Evolutionary conservation across 2,797 vertebrate genomes (phyloP), one percentile per base, ranked within the genome.

Genomic region (Pogonophryne albipinna): DNA sequence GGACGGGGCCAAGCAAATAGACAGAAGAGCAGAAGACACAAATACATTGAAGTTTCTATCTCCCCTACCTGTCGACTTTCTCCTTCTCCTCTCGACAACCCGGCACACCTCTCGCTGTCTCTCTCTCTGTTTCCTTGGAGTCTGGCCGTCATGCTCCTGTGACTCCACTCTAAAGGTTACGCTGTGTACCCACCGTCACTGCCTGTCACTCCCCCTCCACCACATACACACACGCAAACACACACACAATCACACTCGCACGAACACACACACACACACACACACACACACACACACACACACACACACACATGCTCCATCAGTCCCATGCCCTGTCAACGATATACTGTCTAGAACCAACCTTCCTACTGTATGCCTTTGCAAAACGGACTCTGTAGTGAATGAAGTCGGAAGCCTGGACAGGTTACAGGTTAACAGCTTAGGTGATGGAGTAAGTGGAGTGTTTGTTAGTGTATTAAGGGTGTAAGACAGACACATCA

Each of bases 71-170:
- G 90, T 92, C 83, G 76, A 89, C 85, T 89, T 85, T 85, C 87
- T 85, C 76, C 70, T 84, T 85, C 85, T 83, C 77, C 66, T 78
- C 82, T 70, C 72, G 80, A 76, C 86, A 81, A 85, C 80, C 85
- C 74, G 23, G 41, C 78, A 81, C 84, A 79, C 83, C 83, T 85
- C 83, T 69, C 27, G 51, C 85, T 79, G 83, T 89, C 88, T 87
- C 79, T 76, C 86, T 85, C 82, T 87, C 83, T 80, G 88, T 93
- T 92, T 90, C 93, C 91, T 92, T 90, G 78, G 86, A 91, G 91
- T 86, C 91, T 91, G 88, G 91, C 89, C 92, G 93, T 94, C 93
- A 92, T 91, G 93, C 90, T 93, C 91, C 91, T 94, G 90, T 94
- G 90, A 85, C 91, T 93, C 82, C 86, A 79, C 89, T 92, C 86